Evolutionary conservation across 2,888 invertebrate genomes (phyloP), one percentile per base, ranked within the genome.

Genomic region (Troilus luridus): DNA sequence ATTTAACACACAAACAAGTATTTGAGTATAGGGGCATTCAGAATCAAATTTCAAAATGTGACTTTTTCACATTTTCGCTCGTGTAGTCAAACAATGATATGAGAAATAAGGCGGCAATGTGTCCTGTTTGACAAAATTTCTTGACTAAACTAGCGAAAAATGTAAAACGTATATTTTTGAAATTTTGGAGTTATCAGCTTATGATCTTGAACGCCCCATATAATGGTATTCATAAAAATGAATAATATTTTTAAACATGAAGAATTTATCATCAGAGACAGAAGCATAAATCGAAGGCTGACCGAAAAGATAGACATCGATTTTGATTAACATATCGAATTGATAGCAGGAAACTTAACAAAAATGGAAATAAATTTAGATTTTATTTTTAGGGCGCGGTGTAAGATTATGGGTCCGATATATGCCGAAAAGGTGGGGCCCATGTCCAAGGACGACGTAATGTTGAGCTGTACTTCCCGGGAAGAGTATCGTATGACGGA

Each of bases 301-400:
- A 7, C 67, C 67, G 17, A 27, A 72, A 72, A 72, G 72, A 72
- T 72, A 27, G 17, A 72, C 41, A 41, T 72, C 72, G 72, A 72
- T 6, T 17, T 7, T 2, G 27, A 72, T 72, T 72, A 27, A 72
- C 72, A 72, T 72, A 72, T 72, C 72, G 7, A 72, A 41, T 72
- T 7, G 17, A 72, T 72, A 72, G 27, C 72, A 27, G 27, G 72
- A 72, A 72, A 72, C 72, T 72, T 14, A 7, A 72, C 27, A 27
- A 72, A 72, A 72, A 27, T 17, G 72, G 72, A n/a, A 72, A 72
- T 72, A 72, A 72, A 27, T 27, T 41, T 14, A 72, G 27, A 41
- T 27, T 56, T 85, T 56, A 85, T 85, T 85, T 85, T 85, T 21
- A 54, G 85, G 85, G 85, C 85, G 85, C 56, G 85, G 85, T 56